Conservation (phyloP, 2,797 vertebrate genomes). For the Periparus ater region DNA sequence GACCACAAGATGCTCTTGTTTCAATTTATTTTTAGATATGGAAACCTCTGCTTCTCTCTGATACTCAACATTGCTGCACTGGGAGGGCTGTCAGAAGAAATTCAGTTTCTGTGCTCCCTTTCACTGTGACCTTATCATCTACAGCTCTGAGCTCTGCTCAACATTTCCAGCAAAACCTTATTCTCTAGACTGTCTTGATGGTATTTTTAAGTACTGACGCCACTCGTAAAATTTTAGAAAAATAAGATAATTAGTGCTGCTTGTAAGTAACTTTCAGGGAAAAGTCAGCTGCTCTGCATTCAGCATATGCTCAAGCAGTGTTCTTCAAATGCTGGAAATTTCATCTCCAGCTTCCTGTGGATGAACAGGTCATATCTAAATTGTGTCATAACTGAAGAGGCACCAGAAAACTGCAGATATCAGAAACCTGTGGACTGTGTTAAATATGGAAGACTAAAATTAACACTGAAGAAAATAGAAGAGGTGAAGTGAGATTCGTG, state of each 20-base stretch:
- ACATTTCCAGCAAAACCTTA: neutral
- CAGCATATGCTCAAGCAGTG: neutral
- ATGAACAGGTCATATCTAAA: neutral
- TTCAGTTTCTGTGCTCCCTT: neutral
- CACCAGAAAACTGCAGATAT: neutral
- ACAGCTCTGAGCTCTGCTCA: neutral
- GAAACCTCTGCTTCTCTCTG: neutral
- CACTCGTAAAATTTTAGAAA: neutral
- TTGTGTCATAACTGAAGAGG: neutral
- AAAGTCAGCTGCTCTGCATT: conserved; percentile 30
- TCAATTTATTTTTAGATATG: neutral
- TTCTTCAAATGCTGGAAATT: neutral
- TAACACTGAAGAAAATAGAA: neutral
- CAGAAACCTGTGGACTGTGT: neutral
- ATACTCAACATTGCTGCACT: neutral
- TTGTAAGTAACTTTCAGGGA: conserved; percentile 19
- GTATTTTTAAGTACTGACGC: neutral
- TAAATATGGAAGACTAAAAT: neutral
- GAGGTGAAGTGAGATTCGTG: neutral
- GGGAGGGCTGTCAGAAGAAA: neutral
- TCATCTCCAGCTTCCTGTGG: neutral
- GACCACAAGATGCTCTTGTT: neutral
- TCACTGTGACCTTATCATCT: neutral
- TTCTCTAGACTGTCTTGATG: neutral
- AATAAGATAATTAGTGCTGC: conserved; percentile 15